Percentiles rank a stretch among this genome's conserved stretches.
These are phyloP conservation scores for Anastrepha ludens DNA, from an alignment of 1,140 invertebrate genomes.

Conservation along the genomic window DNA sequence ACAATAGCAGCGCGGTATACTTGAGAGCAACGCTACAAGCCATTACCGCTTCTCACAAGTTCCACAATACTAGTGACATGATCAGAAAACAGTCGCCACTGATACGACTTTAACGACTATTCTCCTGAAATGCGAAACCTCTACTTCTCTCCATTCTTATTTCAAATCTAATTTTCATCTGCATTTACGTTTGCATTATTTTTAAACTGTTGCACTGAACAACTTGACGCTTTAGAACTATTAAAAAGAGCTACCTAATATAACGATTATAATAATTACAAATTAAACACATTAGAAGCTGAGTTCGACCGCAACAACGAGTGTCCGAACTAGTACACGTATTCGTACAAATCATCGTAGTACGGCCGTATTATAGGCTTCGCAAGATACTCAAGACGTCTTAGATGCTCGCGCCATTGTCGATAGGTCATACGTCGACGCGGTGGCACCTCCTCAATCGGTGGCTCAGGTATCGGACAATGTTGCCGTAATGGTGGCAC, in stretches of 20 bases:
- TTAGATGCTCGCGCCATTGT: slow-evolving; percentile 66
- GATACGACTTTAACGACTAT: no score
- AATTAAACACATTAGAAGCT: not conserved
- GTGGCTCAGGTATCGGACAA: slow-evolving; percentile 62
- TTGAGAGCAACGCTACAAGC: no score
- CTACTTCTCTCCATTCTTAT: no score
- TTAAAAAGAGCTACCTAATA: not conserved
- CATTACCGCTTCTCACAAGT: no score
- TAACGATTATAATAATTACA: not conserved
- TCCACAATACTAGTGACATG: no score
- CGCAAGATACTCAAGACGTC: slow-evolving; percentile 65
- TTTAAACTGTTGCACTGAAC: slow-evolving; percentile 10
- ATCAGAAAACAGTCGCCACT: no score
- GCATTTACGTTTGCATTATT: not conserved
- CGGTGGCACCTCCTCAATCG: slow-evolving; percentile 27
- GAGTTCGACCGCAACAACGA: not conserved
- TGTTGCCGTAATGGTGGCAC: slow-evolving; percentile 63
- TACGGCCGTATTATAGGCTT: slow-evolving; percentile 57
- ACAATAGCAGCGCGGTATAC: slow-evolving; percentile 16
- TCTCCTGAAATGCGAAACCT: no score
- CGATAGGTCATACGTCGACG: slow-evolving; percentile 64
- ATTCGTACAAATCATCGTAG: slow-evolving; percentile 12
- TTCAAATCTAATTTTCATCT: not conserved
- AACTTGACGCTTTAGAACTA: not conserved
- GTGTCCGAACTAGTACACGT: not conserved